Evolutionary conservation across 2,888 invertebrate species (phyloP), one percentile per base, ranked within the genome.

Genomic region (Ichneumoninae sp.): DNA sequence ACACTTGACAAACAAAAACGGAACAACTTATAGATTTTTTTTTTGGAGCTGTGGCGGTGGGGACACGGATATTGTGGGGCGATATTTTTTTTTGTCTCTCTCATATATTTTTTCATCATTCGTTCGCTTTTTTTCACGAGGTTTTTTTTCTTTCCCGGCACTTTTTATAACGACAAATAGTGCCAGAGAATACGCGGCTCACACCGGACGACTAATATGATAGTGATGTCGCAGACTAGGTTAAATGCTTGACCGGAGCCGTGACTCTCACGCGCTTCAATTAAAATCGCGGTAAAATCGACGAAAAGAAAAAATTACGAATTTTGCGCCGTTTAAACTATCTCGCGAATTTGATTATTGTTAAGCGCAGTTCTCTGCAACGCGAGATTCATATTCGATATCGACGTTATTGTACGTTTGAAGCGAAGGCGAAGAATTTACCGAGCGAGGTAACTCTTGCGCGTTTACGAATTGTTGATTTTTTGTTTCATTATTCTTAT

Each of bases 1-100:
- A 93, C 92, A 93, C 92, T 93, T 92, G 92, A 92, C 92, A 92
- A 93, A 93, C 93, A 93, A 92, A 92, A 93, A 93, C 92, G 91
- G 92, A 93, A 93, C 92, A 92, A 92, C 92, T 91, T 92, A 91
- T 89, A 89, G 91, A 16, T 47, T 92, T 89, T 92, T 92, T 89
- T 92, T 90, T 89, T 89, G 92, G 93, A 92, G 93, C 92, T 91
- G 92, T 80, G 86, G 86, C 83, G 85, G 73, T 87, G 80, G 86
- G 78, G 85, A 90, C 88, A 89, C 89, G 88, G 87, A 78, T 83
- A 30, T 74, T 40, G n/a, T 4, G 47, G n/a, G 60, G 71, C 57
- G 47, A 66, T 66, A 44, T 50, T 22, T 73, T 50, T 74, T 71
- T 75, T 36, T 19, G 19, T 75, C 13, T 68, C 50, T 63, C 70